phyloP scores from a whole-genome alignment of 2,797 vertebrate species.

The Delichon dasypus region DNA sequence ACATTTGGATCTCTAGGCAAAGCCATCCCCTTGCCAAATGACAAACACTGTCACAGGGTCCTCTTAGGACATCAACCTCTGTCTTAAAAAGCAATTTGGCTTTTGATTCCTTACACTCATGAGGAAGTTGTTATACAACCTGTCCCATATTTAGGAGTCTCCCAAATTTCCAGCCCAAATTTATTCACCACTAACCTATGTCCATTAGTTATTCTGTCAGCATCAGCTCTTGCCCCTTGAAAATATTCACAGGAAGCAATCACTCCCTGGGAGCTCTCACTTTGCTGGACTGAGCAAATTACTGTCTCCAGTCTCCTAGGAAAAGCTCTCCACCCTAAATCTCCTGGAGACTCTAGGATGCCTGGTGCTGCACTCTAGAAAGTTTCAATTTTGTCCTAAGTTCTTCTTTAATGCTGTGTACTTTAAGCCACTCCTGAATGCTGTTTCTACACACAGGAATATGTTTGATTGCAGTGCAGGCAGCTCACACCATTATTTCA shows the following conservation, averaged over 20 bases:
- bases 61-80: background rate
- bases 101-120: background rate
- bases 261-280: background rate
- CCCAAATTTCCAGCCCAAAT: background rate
- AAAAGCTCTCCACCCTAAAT: slow-evolving; percentile 5
- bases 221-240: background rate
- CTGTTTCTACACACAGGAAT: background rate
- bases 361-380: background rate
- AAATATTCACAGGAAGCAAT: slow-evolving; percentile 27
- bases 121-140: background rate
- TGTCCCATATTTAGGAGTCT: background rate
- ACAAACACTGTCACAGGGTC: background rate
- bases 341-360: background rate
- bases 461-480: background rate
- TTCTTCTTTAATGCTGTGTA: background rate
- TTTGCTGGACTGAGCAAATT: background rate
- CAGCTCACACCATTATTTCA: background rate
- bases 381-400: background rate
- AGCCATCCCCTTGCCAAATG: background rate
- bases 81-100: background rate
- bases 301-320: background rate
- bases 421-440: background rate
- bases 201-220: background rate
- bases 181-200: background rate
- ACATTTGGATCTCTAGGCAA: background rate